Evolutionary conservation across 2,888 invertebrate genomes (phyloP), one percentile per base, ranked within the genome.

Genomic region (Ormyrus labotus): DNA sequence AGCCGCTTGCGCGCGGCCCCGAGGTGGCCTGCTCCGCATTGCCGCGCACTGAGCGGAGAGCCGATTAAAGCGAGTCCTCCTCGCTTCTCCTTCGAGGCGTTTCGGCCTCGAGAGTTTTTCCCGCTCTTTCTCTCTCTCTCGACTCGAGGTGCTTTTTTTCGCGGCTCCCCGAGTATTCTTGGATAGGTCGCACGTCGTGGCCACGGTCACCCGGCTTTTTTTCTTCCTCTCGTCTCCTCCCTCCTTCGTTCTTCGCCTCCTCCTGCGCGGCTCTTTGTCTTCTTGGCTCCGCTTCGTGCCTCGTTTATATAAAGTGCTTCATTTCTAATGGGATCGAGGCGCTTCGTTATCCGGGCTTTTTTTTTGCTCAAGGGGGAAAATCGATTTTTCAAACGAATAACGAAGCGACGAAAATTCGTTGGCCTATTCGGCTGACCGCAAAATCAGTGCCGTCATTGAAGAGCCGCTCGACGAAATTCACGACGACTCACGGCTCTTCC

Each of bases 21-120:
- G 81, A 78, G 82, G 69, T 86, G 85, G 83, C 84, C 86, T 85
- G 86, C 84, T 86, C 84, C 84, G 82, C 81, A 85, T 85, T 84
- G 83, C 84, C 82, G 83, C 19, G 19, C 19, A 82, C 85, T 85
- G 79, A 1, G 19, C 19, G 19, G 19, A 19, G 83, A 80, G 81
- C 83, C 81, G 83, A 71, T 74, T 68, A 65, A 60, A 80, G 61
- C 76, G 73, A 74, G 63, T 61, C 60, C 68, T 74, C 67, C 19
- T 19, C 19, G 19, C 19, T 60, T 57, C 58, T 53, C 58, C 65
- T 71, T 65, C 5, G 57, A 47, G 48, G 63, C 45, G 69, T 64
- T 65, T 61, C 72, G 76, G 47, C 64, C 71, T 72, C 76, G 71
- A 67, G 60, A 19, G 1, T 63, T 70, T 73, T 71, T 55, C 9